These are phyloP conservation scores for Mnemiopsis leidyi DNA, from an alignment of 37 sponge, comb jelly and placozoan genomes.

Conservation along the genomic window DNA sequence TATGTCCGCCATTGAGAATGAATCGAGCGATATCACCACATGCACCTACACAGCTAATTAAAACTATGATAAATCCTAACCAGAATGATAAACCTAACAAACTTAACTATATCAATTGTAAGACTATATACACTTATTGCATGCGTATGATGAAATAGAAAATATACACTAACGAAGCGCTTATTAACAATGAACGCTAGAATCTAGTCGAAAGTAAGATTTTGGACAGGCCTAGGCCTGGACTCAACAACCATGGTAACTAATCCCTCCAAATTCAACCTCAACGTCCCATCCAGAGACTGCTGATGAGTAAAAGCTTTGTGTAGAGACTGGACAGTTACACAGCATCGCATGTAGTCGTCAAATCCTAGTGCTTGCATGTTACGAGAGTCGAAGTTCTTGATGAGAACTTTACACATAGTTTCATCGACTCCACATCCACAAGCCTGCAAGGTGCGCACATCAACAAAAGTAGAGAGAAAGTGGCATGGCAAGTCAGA, in stretches of 20 bases:
- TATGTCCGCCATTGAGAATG: no score
- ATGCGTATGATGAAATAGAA: no score
- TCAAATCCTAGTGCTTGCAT: not conserved
- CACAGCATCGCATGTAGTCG: constrained; percentile 48
- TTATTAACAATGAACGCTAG: no score
- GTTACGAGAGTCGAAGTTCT: not conserved
- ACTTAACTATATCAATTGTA: no score
- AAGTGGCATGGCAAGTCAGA: not conserved
- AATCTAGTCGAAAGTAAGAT: not conserved
- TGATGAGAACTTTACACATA: not conserved
- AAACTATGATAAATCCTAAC: no score
- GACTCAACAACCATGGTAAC: not conserved
- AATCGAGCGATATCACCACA: no score
- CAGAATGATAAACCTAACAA: no score
- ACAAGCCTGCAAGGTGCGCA: not conserved
- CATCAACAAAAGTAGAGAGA: not conserved
- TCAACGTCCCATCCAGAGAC: not conserved
- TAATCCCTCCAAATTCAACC: not conserved
- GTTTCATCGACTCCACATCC: not conserved
- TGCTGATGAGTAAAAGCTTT: constrained; percentile 23
- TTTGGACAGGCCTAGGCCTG: not conserved
- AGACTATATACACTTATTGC: no score
- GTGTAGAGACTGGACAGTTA: constrained; percentile 29
- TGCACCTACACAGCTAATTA: no score
- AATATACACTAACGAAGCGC: no score